Evolutionary conservation across 2,113 vertebrate species (phyloP), one percentile per base, ranked within the genome.

Genomic region (Grammatotria lemairii): DNA sequence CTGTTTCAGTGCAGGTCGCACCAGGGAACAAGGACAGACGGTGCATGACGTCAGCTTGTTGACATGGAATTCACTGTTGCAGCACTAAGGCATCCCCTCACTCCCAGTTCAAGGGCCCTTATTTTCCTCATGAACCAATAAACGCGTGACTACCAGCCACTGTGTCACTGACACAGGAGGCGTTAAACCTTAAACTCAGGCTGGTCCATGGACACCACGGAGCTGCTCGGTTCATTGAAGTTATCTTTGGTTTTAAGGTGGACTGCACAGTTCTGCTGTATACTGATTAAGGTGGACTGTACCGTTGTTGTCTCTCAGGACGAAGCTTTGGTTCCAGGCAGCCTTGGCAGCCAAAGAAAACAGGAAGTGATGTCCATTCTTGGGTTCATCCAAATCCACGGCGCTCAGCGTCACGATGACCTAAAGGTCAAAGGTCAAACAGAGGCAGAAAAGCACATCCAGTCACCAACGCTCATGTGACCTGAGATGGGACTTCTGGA

Each of bases 291-390:
- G 42, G 54, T 47, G 17, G 31, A 42, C 38, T 47, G 2, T 68
- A 93, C 91, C 85, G 5, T 81, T n/a, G 53, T 93, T 92, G 63
- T 93, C 87, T 81, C 49, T 91, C 40, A 93, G n/a, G 28, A 35
- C 13, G 84, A 93, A 93, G 51, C 33, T 92, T 6, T 54, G 17
- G 7, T 91, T 85, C 13, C 33, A 31, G 42, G 63, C 16, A 14
- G 55, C 35, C 12, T 87, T 49, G 0, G 47, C 4, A 7, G 12
- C 9, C 11, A 87, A 35, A 35, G 86, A 85, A 45, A 93, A 93
- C 70, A 88, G 60, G 73, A 93, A 92, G 73, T 83, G 90, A 83
- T 91, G 92, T 83, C 90, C 91, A 1, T 81, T 49, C 13, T 81
- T 84, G 8, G 85, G 80, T 28, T 91, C 70, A 17, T 93, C 92